Base-by-base conservation (phyloP, 2,113 vertebrate species). In the Patagioenas fasciata region DNA sequence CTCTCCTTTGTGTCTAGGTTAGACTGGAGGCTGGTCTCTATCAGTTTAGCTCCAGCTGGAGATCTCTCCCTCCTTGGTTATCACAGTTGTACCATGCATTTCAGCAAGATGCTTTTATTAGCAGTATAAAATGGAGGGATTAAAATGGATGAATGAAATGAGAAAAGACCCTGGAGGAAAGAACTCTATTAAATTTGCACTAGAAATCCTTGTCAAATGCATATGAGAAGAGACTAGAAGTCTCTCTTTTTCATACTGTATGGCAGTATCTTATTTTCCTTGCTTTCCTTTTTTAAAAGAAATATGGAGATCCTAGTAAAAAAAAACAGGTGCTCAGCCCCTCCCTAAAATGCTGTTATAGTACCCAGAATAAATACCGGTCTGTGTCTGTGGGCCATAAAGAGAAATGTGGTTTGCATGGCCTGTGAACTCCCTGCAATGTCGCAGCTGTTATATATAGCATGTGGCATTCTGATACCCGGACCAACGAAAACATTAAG, bases 401-500 rank as follows among this genome's bases (percentile, higher is more conserved):
- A 66, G 80, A 84, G 91, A 90, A 74, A 36, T 29, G 64, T 67
- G 83, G 65, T 67, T 79, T 86, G 56, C 51, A 9, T 13, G 38
- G 88, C 83, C 56, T 4, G 3, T 93, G 94, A 93, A 96, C 95
- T 92, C 73, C 57, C 5, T 15, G 53, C 73, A 84, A 92, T 95
- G 91, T 79, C 4, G 2, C 83, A 71, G 91, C 94, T 95, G 95
- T 87, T 96, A 93, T 69, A 89, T 92, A 86, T 81, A 95, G 95
- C 77, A 17, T 13, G 61, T 87, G 93, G 40, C 70, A 60, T 92
- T 84, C 93, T 86, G 80, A 70, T 42, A 34, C 42, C 44, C 8
- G 0, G 24, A 2, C 83, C 73, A 56, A 71, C 2, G 3, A 62
- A 34, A 65, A 56, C 72, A 4, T 11, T 26, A 16, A 47, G 60